These are phyloP conservation scores for Bradysia coprophila DNA, from an alignment of 1,140 invertebrate genomes.

Conservation along the genomic window DNA sequence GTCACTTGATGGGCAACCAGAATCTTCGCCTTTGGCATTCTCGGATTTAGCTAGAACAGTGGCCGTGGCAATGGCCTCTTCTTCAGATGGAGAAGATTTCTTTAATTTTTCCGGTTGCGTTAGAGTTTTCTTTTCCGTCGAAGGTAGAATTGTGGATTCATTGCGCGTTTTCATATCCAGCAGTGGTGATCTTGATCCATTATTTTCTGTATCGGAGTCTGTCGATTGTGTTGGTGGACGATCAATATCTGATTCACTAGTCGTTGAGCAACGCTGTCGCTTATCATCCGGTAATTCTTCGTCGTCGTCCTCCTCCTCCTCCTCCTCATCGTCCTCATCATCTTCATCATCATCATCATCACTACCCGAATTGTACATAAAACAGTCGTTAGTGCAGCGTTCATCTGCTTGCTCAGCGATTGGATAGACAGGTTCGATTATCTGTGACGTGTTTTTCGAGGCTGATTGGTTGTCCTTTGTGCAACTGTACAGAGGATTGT, in stretches of 20 bases:
- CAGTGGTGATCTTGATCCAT: slow-evolving; percentile 35
- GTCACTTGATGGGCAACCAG: slow-evolving; percentile 19
- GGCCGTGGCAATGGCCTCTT: no score
- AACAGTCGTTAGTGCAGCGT: slow-evolving; percentile 14
- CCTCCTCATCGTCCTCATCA: slow-evolving; percentile 8
- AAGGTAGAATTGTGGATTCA: no score
- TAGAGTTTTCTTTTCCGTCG: no score
- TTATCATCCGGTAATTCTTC: neutral
- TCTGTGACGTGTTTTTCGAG: no score
- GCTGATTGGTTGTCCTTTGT: slow-evolving; percentile 8
- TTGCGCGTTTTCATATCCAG: slow-evolving; percentile 17
- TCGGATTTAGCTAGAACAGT: no score
- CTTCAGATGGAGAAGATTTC: no score
- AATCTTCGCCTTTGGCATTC: slow-evolving; percentile 10
- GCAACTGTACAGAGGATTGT: no score
- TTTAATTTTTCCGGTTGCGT: no score
- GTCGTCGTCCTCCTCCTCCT: slow-evolving; percentile 3
- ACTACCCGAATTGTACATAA: neutral
- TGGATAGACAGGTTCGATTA: slow-evolving; percentile 47
- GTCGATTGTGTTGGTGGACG: slow-evolving; percentile 27
- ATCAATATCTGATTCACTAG: slow-evolving; percentile 27
- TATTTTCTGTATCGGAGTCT: slow-evolving; percentile 35
- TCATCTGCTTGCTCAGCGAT: slow-evolving; percentile 70
- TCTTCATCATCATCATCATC: slow-evolving; percentile 9
- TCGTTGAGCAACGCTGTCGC: slow-evolving; percentile 2